Percentiles rank a stretch among this genome's conserved stretches.
phyloP scores from a whole-genome alignment of 2,113 vertebrate genomes.

The Ia io region DNA sequence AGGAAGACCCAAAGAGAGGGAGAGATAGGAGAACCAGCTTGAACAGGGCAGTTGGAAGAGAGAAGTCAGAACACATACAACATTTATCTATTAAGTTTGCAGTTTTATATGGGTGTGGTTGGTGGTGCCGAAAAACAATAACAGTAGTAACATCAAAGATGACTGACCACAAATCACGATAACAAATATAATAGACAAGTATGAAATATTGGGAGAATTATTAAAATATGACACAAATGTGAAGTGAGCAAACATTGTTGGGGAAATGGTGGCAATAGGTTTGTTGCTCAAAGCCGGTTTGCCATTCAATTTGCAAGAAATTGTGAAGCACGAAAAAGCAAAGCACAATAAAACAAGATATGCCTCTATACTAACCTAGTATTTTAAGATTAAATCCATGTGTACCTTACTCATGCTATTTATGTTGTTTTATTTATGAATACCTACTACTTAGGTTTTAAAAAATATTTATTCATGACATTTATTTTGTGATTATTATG shows the following conservation, averaged over 20 bases:
- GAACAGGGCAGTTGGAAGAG: not conserved
- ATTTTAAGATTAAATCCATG: not conserved
- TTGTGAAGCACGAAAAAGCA: not conserved
- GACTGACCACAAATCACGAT: not conserved
- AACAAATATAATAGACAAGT: not conserved
- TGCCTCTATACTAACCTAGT: not conserved
- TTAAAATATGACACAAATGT: not conserved
- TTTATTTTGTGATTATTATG: not conserved
- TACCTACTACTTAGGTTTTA: not conserved
- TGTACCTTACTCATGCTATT: not conserved
- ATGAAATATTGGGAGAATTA: not conserved
- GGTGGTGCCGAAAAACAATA: not conserved
- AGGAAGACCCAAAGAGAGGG: not conserved
- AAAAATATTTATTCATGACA: not conserved
- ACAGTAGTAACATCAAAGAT: not conserved
- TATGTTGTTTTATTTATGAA: not conserved
- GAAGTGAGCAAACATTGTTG: not conserved
- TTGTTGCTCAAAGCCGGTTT: not conserved
- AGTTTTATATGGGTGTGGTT: not conserved
- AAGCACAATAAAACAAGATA: not conserved
- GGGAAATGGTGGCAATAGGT: not conserved
- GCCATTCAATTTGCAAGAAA: not conserved
- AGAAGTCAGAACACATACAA: not conserved
- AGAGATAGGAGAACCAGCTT: not conserved
- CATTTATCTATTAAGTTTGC: not conserved